Evolutionary conservation across 2,113 vertebrate species (phyloP).

Genomic region (Lathamus discolor): DNA sequence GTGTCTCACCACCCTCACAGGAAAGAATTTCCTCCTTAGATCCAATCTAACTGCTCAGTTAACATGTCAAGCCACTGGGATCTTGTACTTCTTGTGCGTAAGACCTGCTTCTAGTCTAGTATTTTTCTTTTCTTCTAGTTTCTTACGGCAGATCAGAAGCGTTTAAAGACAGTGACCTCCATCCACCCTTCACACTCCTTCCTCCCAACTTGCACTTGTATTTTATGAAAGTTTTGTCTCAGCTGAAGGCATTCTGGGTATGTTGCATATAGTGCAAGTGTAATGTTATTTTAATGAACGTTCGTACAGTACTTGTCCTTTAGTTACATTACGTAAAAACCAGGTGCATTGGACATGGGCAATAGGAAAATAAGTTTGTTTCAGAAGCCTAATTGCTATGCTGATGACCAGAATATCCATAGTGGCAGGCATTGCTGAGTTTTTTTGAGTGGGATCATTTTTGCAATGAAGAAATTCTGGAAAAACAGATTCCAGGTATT

Average conservation of each 20-base stretch:
- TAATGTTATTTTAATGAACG: constrained; percentile 16
- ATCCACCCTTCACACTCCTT: not conserved
- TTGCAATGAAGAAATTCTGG: not conserved
- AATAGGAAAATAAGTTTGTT: constrained; percentile 33
- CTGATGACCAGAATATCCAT: not conserved
- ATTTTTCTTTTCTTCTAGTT: not conserved
- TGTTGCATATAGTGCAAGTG: not conserved
- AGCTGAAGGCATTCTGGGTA: not conserved
- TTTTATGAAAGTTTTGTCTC: not conserved
- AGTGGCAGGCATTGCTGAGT: not conserved
- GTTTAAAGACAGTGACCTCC: not conserved
- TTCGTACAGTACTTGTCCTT: not conserved
- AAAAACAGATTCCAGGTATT: not conserved
- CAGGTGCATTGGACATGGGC: not conserved
- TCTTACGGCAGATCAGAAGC: not conserved
- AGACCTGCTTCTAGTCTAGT: not conserved
- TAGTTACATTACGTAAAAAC: constrained; percentile 1
- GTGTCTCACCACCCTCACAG: too few relatives aligned
- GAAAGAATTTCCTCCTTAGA: too few relatives aligned
- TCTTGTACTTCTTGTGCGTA: not conserved
- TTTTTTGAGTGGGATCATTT: not conserved
- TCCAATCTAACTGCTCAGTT: not conserved
- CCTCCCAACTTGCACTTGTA: not conserved
- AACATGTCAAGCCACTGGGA: not conserved
- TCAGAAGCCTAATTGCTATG: not conserved